Conservation (phyloP, 1,140 invertebrate genomes). For the Drosophila willistoni region DNA sequence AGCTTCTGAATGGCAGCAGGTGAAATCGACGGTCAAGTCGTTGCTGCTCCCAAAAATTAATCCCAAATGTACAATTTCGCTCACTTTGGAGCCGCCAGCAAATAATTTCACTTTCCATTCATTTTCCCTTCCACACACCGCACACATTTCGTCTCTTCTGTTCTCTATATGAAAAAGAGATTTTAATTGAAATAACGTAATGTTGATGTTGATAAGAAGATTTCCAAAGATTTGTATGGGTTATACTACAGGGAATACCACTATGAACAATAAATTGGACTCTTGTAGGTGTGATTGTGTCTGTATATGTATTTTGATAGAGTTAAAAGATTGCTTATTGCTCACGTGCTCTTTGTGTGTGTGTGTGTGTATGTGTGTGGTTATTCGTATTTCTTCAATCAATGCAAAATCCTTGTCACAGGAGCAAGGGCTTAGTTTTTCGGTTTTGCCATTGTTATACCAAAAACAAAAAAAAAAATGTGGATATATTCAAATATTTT, state of each 20-base stretch:
- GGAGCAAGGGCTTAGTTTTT: conserved; percentile 13
- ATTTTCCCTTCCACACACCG: background rate
- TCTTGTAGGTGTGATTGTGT: background rate
- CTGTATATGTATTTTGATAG: conserved; percentile 15
- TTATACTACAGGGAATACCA: conserved; percentile 12
- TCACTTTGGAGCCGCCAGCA: conserved; percentile 20
- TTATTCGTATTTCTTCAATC: conserved; percentile 8
- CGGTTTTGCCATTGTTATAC: background rate
- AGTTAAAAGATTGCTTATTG: conserved; percentile 14
- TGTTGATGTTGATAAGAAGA: conserved; percentile 55
- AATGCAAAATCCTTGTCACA: conserved; percentile 7
- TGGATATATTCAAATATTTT: conserved; percentile 4
- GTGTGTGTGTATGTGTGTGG: conserved; percentile 1
- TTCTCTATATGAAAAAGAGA: conserved; percentile 12
- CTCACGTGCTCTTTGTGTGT: background rate
- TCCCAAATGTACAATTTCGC: conserved; percentile 68
- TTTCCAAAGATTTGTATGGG: conserved; percentile 47
- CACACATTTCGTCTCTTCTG: background rate
- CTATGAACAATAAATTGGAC: background rate
- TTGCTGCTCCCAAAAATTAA: conserved; percentile 54
- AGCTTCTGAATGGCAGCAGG: conserved; percentile 33
- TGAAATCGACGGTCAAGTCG: conserved; percentile 27
- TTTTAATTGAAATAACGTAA: conserved; percentile 75
- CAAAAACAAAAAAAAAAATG: conserved; percentile 1
- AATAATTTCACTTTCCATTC: conserved; percentile 22